Conservation (phyloP, 2,113 vertebrate species). For the Chascanopsetta lugubris region DNA sequence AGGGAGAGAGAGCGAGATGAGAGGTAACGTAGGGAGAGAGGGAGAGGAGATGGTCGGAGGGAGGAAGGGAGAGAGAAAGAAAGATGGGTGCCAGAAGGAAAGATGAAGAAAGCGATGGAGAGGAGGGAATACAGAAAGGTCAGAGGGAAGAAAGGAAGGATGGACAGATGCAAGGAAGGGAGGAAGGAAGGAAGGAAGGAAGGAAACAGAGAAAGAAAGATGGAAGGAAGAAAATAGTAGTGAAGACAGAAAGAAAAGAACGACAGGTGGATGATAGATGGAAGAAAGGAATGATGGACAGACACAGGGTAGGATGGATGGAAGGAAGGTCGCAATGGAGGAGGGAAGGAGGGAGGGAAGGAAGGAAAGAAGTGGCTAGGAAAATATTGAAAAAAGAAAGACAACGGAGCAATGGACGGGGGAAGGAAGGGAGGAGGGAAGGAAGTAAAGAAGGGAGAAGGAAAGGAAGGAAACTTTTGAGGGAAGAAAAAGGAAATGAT, state of each 20-base stretch:
- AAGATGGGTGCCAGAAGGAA: not conserved
- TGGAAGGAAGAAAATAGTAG: too few relatives aligned
- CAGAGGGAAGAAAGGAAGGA: constrained; percentile 7
- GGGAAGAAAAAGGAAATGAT: constrained; percentile 6
- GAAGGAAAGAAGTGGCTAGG: too few relatives aligned
- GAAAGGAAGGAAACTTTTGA: too few relatives aligned
- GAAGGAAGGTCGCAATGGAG: too few relatives aligned
- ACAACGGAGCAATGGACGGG: too few relatives aligned
- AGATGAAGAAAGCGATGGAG: not conserved
- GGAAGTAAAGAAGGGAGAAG: too few relatives aligned
- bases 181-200: not conserved
- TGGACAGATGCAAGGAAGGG: too few relatives aligned
- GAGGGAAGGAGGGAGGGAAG: too few relatives aligned
- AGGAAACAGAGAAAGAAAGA: too few relatives aligned
- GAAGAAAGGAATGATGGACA: not conserved
- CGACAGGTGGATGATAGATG: not conserved
- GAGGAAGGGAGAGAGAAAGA: too few relatives aligned
- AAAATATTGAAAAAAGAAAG: constrained; percentile 8
- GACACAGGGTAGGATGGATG: too few relatives aligned
- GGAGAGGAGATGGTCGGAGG: too few relatives aligned
- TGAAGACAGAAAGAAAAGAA: not conserved
- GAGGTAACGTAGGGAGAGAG: not conserved
- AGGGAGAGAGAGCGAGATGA: not conserved
- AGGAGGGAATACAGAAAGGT: not conserved
- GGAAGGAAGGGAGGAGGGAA: not conserved